phyloP scores from a whole-genome alignment of 2,113 vertebrate species.

The Hemibagrus wyckioides region DNA sequence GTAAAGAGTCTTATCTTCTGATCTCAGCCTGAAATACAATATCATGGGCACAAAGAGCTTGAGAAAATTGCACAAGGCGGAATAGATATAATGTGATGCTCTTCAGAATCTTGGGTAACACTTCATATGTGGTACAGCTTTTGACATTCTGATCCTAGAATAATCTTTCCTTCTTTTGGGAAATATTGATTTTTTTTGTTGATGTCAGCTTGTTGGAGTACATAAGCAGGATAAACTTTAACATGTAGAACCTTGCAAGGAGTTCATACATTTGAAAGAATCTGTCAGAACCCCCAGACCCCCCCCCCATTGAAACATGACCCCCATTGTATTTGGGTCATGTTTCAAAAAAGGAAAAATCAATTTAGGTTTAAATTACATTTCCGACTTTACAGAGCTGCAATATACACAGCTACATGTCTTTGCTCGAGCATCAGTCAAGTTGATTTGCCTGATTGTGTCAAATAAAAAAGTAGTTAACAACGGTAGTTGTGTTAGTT shows the following conservation, averaged over 20 bases:
- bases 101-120: not conserved
- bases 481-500: not conserved
- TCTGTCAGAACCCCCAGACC: not conserved
- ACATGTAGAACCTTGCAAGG: not conserved
- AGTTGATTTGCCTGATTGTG: not conserved
- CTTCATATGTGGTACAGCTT: not conserved
- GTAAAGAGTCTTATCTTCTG: constrained; percentile 23
- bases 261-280: not conserved
- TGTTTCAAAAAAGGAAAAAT: not conserved
- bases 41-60: constrained; percentile 8
- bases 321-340: not conserved
- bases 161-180: not conserved
- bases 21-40: constrained; percentile 21
- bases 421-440: not conserved
- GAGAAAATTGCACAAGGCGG: constrained; percentile 16
- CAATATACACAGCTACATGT: not conserved
- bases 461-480: not conserved
- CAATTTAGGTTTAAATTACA: not conserved
- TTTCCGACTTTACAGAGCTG: not conserved
- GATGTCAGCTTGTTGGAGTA: not conserved
- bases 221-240: constrained; percentile 6
- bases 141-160: not conserved
- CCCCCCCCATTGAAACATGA: no score
- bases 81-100: constrained; percentile 21
- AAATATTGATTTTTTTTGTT: constrained; percentile 7